phyloP scores from a whole-genome alignment of 2,113 vertebrate species.

The Strix uralensis region DNA sequence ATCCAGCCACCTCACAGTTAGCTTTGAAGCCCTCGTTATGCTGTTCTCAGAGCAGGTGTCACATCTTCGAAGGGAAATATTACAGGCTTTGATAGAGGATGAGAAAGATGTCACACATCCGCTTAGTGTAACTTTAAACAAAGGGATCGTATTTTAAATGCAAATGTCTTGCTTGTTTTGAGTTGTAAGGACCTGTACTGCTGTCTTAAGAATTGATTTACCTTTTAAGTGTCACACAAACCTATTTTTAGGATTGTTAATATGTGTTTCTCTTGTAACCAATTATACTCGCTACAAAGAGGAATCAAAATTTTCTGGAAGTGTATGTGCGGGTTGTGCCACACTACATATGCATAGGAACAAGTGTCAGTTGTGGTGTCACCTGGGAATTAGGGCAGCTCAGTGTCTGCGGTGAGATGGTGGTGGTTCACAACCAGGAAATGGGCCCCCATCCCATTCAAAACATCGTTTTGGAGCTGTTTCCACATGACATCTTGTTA shows the following conservation, averaged over 20 bases:
- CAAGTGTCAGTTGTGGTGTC: background rate
- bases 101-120: background rate
- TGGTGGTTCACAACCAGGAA: background rate
- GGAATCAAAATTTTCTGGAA: background rate
- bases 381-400: background rate
- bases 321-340: background rate
- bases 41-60: background rate
- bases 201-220: background rate
- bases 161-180: background rate
- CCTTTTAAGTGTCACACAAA: background rate
- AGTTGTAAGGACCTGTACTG: background rate
- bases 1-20: background rate
- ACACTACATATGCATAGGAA: accelerated
- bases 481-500: accelerated
- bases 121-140: background rate
- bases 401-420: background rate
- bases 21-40: background rate
- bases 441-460: accelerated
- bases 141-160: background rate
- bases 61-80: background rate
- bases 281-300: background rate
- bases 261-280: background rate
- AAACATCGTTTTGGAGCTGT: accelerated
- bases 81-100: background rate
- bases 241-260: background rate